A percentile compares a stretch with the other conserved stretches of the same genome.
phyloP scores from a whole-genome alignment of 2,797 vertebrate species.

The Arnoldichthys spilopterus region DNA sequence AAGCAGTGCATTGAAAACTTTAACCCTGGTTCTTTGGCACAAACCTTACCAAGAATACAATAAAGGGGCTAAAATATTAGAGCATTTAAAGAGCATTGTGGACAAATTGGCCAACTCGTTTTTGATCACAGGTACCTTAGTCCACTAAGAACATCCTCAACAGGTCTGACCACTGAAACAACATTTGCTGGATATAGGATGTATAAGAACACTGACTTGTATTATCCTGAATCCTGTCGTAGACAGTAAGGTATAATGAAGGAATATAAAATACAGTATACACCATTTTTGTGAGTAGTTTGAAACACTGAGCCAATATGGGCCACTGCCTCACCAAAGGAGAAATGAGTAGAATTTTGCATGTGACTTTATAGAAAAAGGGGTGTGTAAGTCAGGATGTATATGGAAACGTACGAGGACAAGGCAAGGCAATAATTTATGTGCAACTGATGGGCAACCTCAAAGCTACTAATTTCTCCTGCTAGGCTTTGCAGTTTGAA shows the following conservation, averaged over 20 bases:
- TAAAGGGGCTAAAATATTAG: neutral
- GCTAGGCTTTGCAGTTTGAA: neutral
- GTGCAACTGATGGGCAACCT: neutral
- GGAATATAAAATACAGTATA: no score
- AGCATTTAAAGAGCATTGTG: neutral
- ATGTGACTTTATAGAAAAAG: neutral
- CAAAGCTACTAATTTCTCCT: neutral
- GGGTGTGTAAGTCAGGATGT: neutral
- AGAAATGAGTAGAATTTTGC: neutral
- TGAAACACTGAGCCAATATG: neutral
- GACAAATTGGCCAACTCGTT: neutral
- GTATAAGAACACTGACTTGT: neutral
- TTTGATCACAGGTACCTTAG: neutral
- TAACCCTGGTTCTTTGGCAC: conserved; percentile 19
- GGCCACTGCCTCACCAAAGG: no score
- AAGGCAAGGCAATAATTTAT: neutral
- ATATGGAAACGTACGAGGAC: neutral
- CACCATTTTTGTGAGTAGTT: neutral
- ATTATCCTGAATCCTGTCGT: neutral
- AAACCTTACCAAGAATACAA: neutral
- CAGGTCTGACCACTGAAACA: neutral
- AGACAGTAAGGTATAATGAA: neutral
- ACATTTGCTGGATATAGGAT: neutral
- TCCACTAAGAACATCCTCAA: neutral
- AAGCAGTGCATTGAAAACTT: conserved; percentile 14